Conservation (phyloP, 1,140 invertebrate species). For the Drosophila quadrilineata region DNA sequence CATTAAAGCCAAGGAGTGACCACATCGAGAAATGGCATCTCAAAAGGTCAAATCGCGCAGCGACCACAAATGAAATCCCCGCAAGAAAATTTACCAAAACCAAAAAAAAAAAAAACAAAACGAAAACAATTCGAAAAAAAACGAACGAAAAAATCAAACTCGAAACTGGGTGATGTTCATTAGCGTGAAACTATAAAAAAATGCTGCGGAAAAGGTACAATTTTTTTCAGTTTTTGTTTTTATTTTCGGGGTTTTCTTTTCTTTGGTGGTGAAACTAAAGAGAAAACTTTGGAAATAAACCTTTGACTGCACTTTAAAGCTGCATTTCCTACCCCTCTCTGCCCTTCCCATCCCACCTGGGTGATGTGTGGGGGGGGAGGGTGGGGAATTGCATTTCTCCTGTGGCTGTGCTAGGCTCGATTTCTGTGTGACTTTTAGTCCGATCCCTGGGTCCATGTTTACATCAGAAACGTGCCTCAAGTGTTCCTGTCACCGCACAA, state of each 20-base stretch:
- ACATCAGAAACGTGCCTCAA: constrained; percentile 77
- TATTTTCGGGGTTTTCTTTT: background rate
- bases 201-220: constrained; percentile 4
- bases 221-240: background rate
- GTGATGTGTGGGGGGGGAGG: no score
- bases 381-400: no score
- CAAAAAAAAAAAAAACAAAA: constrained; percentile 38
- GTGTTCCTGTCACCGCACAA: constrained; percentile 76
- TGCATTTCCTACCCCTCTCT: constrained; percentile 39
- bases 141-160: no score
- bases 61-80: constrained; percentile 19
- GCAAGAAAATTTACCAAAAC: no score
- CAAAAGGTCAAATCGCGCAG: constrained; percentile 37
- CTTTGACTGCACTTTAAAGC: constrained; percentile 46
- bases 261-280: constrained; percentile 11
- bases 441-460: constrained; percentile 71
- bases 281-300: constrained; percentile 27
- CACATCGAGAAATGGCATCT: constrained; percentile 56
- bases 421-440: constrained; percentile 58
- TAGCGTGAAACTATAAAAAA: constrained; percentile 74
- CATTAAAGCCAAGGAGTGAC: constrained; percentile 73
- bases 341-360: background rate
- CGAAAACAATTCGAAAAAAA: no score
- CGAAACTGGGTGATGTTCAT: constrained; percentile 77
- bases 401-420: constrained; percentile 9